Evolutionary conservation across 2,797 vertebrate genomes (phyloP), one percentile per base, ranked within the genome.

Genomic region (Enteromius viviparus): DNA sequence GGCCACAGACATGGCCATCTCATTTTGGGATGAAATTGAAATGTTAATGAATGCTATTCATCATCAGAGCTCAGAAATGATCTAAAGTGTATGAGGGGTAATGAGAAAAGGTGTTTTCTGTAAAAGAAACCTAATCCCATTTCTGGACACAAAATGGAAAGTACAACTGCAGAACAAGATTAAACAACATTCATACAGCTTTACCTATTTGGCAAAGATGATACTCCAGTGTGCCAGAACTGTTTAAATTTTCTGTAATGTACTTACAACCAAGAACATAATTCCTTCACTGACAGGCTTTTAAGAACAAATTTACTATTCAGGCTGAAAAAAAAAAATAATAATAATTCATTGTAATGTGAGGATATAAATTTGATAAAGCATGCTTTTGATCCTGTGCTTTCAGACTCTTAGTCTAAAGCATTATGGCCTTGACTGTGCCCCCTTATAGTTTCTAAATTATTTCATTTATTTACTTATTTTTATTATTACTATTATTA

Each of bases 1-100:
- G 84, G 82, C 81, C 82, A 81, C 84, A 84, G 83, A 78, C 87
- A 87, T 86, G 34, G 76, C 86, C 60, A 51, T 83, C 70, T 77
- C 76, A 71, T 72, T 85, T 51, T 60, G 84, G 75, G 47, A 69
- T 60, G 37, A 77, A 87, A 88, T 78, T 83, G 85, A 88, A 91
- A 84, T 78, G 23, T 81, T 84, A 84, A 84, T 55, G 70, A 87
- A 80, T 71, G 87, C 80, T 84, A 85, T 91, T 88, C 72, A 89
- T 89, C 81, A 76, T 10, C 84, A 69, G 62, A 69, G 26, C 65
- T 66, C 29, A 29, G 32, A 76, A 82, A 82, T 55, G 23, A 82
- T 76, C 60, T 29, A 51, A 76, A 34, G 47, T 23, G 32, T 26
- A 51, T 66, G 60, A 76, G 23, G 60, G 42, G 3, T 6, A 47